Base-by-base conservation (phyloP, 2,797 vertebrate genomes). In the Cryptoprocta ferox region DNA sequence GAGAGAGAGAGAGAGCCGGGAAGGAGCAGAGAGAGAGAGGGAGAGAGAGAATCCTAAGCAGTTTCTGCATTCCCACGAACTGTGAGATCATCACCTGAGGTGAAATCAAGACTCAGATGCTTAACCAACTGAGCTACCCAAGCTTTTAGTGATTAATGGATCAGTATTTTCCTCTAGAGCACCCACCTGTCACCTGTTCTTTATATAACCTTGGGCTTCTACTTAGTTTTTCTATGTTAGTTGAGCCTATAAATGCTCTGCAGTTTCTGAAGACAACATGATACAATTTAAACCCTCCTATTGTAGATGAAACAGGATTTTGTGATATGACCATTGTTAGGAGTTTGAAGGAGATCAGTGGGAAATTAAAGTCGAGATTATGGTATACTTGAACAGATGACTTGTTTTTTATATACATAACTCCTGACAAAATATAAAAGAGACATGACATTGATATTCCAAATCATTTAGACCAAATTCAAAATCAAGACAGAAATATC, bases 61-160 rank as follows among this genome's bases (percentile, higher is more conserved):
- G 56, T 21, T 19, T 24, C 21, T 59, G 21, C 56, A 59, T 19
- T 59, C 21, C 56, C 56, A 24, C 0, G 56, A 59, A 59, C 21
- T 59, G 56, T 59, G 21, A 59, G 21, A 59, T 59, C 50, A 53
- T 53, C 15, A 53, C 50, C 50, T 53, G 50, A 16, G 15, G 12
- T 53, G 50, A 53, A 53, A 53, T 53, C 21, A 24, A 59, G 56
- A 59, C 56, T 24, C 56, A 59, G 56, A 59, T 19, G 19, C 19
- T 59, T 59, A 59, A 59, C 21, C 9, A 19, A 59, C 21, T 59
- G 56, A 59, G 21, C 21, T 59, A 59, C 21, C 56, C 56, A 59
- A 8, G 56, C 21, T 95, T 91, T 93, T 65, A 85, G 81, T 91
- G 95, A 88, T 96, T 95, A 97, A 93, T 87, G 75, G 75, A 83